These are phyloP conservation scores for Platysteira castanea DNA, from an alignment of 2,113 vertebrate species.

Conservation along the genomic window DNA sequence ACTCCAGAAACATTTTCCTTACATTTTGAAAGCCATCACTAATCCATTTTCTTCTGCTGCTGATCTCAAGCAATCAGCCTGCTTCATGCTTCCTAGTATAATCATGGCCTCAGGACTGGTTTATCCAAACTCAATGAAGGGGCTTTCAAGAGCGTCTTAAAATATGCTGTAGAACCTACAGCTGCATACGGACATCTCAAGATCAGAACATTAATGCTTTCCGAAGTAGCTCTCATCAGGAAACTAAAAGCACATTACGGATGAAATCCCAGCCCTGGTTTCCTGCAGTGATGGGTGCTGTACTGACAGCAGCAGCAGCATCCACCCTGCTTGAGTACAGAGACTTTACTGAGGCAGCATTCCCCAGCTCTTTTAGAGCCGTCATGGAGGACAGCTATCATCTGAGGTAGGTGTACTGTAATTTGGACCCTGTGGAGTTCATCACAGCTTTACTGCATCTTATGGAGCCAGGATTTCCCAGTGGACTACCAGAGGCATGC, in stretches of 20 bases:
- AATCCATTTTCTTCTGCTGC: slow-evolving; percentile 8
- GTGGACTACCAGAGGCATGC: background rate
- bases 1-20: background rate
- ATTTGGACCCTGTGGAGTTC: background rate
- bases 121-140: background rate
- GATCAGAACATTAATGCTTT: background rate
- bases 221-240: background rate
- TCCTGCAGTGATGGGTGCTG: background rate
- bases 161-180: background rate
- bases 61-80: background rate
- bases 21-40: background rate
- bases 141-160: background rate
- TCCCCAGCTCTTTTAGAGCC: background rate
- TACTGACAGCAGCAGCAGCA: background rate
- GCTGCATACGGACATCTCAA: background rate
- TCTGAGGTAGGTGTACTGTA: background rate
- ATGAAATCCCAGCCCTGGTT: background rate
- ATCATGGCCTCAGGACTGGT: slow-evolving; percentile 19
- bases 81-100: background rate
- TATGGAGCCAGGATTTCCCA: background rate
- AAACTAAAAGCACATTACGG: background rate
- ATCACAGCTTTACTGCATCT: background rate
- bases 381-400: background rate
- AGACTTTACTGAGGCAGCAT: background rate
- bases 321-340: background rate